Percentiles rank a stretch among this genome's conserved stretches.
Evolutionary conservation across 2,113 vertebrate genomes (phyloP).

Genomic region (Sarotherodon lohbergeri): DNA sequence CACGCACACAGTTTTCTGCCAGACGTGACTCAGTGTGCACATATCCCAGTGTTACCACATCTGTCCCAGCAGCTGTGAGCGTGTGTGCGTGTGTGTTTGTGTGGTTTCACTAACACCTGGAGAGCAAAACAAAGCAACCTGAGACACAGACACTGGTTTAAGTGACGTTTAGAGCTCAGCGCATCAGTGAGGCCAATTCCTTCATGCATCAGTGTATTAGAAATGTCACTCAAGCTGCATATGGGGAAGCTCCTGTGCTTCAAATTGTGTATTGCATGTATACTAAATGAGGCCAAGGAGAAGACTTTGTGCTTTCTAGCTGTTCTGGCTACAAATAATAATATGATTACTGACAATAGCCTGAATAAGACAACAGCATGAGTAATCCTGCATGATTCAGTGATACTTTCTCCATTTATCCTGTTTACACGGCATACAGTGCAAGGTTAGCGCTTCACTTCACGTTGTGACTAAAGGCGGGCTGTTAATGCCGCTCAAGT

Average conservation of each 20-base stretch:
- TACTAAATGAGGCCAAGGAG: not conserved
- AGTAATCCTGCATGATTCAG: not conserved
- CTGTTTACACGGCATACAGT: not conserved
- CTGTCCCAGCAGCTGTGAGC: conserved; percentile 56
- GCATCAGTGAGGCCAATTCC: not conserved
- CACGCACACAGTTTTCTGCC: conserved; percentile 4
- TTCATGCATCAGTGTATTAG: conserved; percentile 1
- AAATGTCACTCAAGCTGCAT: conserved; percentile 21
- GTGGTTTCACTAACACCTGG: conserved; percentile 43
- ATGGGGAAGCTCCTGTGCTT: not conserved
- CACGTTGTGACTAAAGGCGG: not conserved
- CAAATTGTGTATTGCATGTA: not conserved
- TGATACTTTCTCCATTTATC: not conserved
- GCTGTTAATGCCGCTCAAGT: not conserved
- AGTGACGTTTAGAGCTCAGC: not conserved
- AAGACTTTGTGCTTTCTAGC: not conserved
- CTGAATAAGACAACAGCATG: not conserved
- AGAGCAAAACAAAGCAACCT: conserved; percentile 25
- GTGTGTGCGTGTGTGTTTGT: not conserved
- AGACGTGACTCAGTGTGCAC: conserved; percentile 61
- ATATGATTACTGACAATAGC: not conserved
- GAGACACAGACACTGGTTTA: not conserved
- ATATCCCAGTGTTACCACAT: conserved; percentile 47
- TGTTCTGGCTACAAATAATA: not conserved
- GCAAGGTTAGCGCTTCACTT: not conserved